phyloP scores from a whole-genome alignment of 2,888 invertebrate species.

The Metallyticus violacea region DNA sequence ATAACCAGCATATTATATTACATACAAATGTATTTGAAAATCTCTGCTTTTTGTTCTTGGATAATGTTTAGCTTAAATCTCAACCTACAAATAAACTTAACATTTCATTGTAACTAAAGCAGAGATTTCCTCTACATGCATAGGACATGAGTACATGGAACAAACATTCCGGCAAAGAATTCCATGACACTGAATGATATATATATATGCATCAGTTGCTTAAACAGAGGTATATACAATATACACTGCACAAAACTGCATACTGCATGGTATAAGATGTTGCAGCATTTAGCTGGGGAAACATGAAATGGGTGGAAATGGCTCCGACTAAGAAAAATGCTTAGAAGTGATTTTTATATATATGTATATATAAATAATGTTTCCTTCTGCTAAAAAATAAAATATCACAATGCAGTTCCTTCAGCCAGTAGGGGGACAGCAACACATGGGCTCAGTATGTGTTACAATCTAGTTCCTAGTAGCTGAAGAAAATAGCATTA shows the following conservation, averaged over 20 bases:
- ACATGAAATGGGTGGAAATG: not conserved
- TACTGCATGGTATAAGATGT: not conserved
- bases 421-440: not conserved
- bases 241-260: not conserved
- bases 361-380: not conserved
- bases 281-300: not conserved
- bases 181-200: not conserved
- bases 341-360: not conserved
- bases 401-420: not conserved
- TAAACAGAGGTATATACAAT: not conserved
- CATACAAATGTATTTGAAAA: conserved; percentile 10
- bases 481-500: not conserved
- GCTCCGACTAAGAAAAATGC: not conserved
- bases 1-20: not conserved
- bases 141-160: not conserved
- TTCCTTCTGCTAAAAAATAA: not conserved
- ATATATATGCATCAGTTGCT: not conserved
- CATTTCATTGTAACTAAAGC: not conserved
- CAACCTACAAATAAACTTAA: not conserved
- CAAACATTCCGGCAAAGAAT: not conserved
- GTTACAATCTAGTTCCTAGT: not conserved
- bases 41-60: not conserved
- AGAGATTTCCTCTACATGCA: conserved; percentile 10
- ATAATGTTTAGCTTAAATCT: not conserved
- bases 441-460: conserved; percentile 21